Evolutionary conservation across 2,888 invertebrate genomes (phyloP), one percentile per base, ranked within the genome.

Genomic region (Drosophila imparisetae): DNA sequence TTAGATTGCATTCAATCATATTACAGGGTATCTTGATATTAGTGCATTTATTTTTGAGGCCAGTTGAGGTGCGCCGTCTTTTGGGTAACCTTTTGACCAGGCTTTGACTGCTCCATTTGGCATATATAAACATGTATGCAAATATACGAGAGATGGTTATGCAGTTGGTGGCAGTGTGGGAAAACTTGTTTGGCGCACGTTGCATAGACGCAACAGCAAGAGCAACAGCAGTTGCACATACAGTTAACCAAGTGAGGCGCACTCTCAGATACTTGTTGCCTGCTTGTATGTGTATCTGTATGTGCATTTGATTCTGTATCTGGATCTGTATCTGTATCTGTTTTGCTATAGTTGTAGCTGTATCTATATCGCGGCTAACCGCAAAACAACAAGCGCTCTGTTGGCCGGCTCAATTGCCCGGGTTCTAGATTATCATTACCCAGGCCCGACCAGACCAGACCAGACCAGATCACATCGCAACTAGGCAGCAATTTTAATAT

Each of bases 71-170:
- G 84, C 78, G 89, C 82, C 83, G 53, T 60, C 64, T 55, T 67
- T 69, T 80, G 80, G 61, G 52, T 83, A 81, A 86, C 90, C 86
- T 86, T 90, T 86, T 86, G 90, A 90, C 86, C 90, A 89, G 80
- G 66, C 75, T 73, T 67, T 78, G 83, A 74, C 72, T 72, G 80
- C 83, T 83, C 80, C 80, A 74, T 81, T 79, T 86, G 72, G 66
- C 54, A 60, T 59, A 59, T 55, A 59, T 32, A 54, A 32, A 40
- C 53, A 69, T 53, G 55, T 30, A 64, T 58, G 40, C 38, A 59
- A 30, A 59, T 66, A 61, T 45, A 60, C 42, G 38, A 40, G 69
- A 77, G 64, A 60, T 67, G 55, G 55, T 71, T 74, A 70, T 67
- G 58, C 76, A 60, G 72, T 70, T 58, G 55, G 21, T 55, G 34